Base-by-base conservation (phyloP, 1,140 invertebrate species). In the Meloidogyne floridensis region DNA sequence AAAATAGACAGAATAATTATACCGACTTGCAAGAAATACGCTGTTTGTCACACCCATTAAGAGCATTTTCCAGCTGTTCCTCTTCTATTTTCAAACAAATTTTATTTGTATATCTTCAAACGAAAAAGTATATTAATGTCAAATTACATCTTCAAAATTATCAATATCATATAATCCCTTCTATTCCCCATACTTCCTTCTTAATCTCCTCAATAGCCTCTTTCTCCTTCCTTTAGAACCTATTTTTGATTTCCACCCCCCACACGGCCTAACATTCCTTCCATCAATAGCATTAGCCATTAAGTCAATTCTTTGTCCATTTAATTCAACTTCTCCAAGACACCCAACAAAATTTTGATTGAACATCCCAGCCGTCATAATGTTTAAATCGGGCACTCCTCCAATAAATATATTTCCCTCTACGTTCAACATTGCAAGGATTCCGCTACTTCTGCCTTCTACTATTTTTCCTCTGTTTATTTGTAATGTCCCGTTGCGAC, bases 371-470 rank as follows among this genome's bases (percentile, higher is more conserved):
- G 93, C 93, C 42, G 94, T 95, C 92, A 95, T 94, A 42, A 91
- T 89, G 8, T 92, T 88, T 42, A 93, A 91, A 82, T 96, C 93
- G 3, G 95, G 95, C 7, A 95, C 92, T 72, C 96, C 96, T 86
- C 95, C 94, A 78, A 98, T 92, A 89, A 94, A 98, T 79, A 98
- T 94, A 89, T 95, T 94, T 82, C 95, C 95, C 87, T 93, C 91
- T 65, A 93, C 93, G 90, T 95, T 94, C 80, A 95, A 91, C 85
- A 93, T 92, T 85, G 93, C 93, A 2, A 93, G 91, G 73, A 93
- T 91, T 65, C 94, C 95, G 54, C 92, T 91, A 32, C 77, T 79
- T 72, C 91, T 87, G 20, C 93, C 93, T 20, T 91, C n/a, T 11
- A 89, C 54, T 18, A 81, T 20, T 65, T 73, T 72, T 8, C 72